Evolutionary conservation across 2,113 vertebrate species (phyloP), one percentile per base, ranked within the genome.

Genomic region (Tringa solitaria): DNA sequence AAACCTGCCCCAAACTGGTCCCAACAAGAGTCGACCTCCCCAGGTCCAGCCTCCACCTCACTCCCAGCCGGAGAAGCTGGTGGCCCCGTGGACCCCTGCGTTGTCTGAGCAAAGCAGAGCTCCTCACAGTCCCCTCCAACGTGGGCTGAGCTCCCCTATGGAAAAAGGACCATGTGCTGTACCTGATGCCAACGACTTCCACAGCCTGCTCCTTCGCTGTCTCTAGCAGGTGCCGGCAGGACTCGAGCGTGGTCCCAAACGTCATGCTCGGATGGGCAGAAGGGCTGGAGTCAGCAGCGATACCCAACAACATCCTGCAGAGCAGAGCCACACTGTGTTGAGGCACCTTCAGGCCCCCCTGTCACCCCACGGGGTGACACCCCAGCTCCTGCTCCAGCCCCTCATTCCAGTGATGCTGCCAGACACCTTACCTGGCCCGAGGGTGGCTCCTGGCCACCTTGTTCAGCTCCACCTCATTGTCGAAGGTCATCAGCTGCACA

Each of bases 141-240:
- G 5, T 2, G 23, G 46, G 16, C 30, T 46, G 39, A 64, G 35
- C n/a, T 50, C 10, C 35, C 45, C 63, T 5, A 1, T 1, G 41
- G 75, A 28, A 24, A 3, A 13, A 64, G 18, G 20, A 17, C 33
- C 68, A 5, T 0, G 10, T 4, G 23, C 50, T 75, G 90, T 95
- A 98, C 98, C 98, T 98, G 94, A 98, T 70, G 59, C 98, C 98
- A 43, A 98, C 97, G 8, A 98, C 98, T 77, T 98, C 97, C 75
- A 98, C 41, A 2, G 96, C 97, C 92, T 97, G 95, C 35, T 97
- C 97, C 96, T 97, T 98, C 1, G 98, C 98, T 15, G 80, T 33
- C 93, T 98, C 96, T 8, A 98, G 97, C 82, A 98, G 96, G 32
- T 70, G 94, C 80, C 94, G 92, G 95, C 98, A 98, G 91, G 97